Evolutionary conservation across 2,888 invertebrate species (phyloP).

Genomic region (Pristionchus entomophagus): DNA sequence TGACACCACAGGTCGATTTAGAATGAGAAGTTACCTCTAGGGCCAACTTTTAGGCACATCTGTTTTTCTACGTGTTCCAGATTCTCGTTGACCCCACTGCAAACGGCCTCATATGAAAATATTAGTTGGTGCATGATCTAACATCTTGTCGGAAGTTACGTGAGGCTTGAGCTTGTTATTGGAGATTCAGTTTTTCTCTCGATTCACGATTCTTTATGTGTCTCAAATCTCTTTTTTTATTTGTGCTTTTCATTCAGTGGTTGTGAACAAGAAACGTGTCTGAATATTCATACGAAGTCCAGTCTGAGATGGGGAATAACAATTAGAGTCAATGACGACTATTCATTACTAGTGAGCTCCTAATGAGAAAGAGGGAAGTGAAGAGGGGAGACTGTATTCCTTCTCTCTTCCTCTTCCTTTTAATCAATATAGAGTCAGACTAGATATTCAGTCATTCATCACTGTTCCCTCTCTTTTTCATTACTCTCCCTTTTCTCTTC

Average conservation of each 20-base stretch:
- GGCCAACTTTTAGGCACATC: too few relatives aligned
- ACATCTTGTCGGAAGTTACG: neutral
- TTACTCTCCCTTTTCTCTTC: neutral
- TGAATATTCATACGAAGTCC: neutral
- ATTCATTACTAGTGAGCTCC: neutral
- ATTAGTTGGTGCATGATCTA: neutral
- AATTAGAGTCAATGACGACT: neutral
- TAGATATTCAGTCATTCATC: slow-evolving; percentile 38
- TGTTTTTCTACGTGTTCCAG: neutral
- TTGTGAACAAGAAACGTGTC: neutral
- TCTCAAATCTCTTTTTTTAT: too few relatives aligned
- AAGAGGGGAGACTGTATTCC: slow-evolving; percentile 15
- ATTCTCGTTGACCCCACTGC: too few relatives aligned
- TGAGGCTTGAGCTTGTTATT: neutral
- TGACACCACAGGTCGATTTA: too few relatives aligned
- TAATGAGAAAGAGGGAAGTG: too few relatives aligned
- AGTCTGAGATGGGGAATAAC: neutral
- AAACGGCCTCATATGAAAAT: too few relatives aligned
- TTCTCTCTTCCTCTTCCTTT: neutral
- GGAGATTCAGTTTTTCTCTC: neutral
- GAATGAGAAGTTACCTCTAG: too few relatives aligned
- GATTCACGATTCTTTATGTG: neutral
- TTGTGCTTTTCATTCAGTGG: too few relatives aligned
- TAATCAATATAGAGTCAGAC: slow-evolving; percentile 1
- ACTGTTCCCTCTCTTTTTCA: slow-evolving; percentile 12